A percentile compares a stretch with the other conserved stretches of the same genome.
phyloP scores from a whole-genome alignment of 1,140 invertebrate species.

The Scaptodrosophila lebanonensis region DNA sequence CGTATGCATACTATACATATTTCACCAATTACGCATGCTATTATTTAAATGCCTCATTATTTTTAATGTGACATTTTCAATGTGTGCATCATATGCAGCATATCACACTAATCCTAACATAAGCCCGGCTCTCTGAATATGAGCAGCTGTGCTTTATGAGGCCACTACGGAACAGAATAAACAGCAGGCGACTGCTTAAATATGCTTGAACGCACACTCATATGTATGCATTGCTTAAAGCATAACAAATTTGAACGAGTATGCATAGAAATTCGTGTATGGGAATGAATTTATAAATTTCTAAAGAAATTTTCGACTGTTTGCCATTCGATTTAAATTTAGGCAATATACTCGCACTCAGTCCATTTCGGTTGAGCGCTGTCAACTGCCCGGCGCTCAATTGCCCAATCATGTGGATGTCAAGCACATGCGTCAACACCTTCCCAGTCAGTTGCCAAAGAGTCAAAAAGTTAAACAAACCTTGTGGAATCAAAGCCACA shows the following conservation, averaged over 20 bases:
- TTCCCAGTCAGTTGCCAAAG: slow-evolving; percentile 16
- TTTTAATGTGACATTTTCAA: slow-evolving; percentile 36
- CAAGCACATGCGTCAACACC: slow-evolving; percentile 17
- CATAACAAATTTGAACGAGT: slow-evolving; percentile 7
- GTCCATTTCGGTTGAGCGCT: too few species aligned
- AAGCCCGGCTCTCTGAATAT: slow-evolving; percentile 33
- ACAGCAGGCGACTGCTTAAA: slow-evolving; percentile 1
- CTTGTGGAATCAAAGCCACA: too few species aligned
- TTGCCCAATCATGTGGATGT: slow-evolving; percentile 7
- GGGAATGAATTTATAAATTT: not conserved
- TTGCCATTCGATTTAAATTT: too few species aligned
- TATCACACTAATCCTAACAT: slow-evolving; percentile 45
- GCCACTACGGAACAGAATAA: too few species aligned
- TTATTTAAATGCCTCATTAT: too few species aligned
- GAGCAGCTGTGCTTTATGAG: slow-evolving; percentile 44
- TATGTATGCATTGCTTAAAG: slow-evolving; percentile 23
- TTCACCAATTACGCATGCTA: slow-evolving; percentile 17
- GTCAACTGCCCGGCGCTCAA: slow-evolving; percentile 39
- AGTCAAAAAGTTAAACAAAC: slow-evolving; percentile 1
- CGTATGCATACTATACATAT: not conserved
- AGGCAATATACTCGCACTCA: too few species aligned
- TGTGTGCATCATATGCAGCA: slow-evolving; percentile 46
- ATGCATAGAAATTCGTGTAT: slow-evolving; percentile 17
- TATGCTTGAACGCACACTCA: not conserved
- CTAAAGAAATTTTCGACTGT: too few species aligned